phyloP scores from a whole-genome alignment of 2,113 vertebrate species.

The Myotis lucifugus region DNA sequence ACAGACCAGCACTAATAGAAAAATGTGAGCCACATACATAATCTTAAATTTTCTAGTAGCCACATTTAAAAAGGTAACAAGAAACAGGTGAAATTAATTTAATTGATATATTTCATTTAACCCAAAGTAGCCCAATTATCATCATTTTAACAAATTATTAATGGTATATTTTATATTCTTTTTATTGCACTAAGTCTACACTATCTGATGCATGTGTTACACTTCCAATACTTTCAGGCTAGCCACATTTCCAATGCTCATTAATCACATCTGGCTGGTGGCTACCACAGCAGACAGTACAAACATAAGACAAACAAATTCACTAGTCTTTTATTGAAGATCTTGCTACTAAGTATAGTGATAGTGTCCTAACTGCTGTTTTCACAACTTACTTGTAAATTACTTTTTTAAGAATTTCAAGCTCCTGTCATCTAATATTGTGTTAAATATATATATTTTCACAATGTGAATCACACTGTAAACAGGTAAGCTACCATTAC shows the following conservation, averaged over 20 bases:
- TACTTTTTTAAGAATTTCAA: conserved; percentile 46
- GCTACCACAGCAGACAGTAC: neutral
- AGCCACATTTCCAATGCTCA: neutral
- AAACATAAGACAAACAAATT: neutral
- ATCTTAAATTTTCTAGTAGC: neutral
- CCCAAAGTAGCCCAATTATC: neutral
- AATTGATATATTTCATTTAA: neutral
- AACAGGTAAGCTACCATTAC: conserved; percentile 58
- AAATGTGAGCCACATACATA: neutral
- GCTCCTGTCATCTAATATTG: conserved; percentile 8
- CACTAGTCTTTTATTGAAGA: neutral
- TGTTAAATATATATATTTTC: neutral
- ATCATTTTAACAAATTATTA: conserved; percentile 15
- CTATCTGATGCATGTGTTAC: neutral
- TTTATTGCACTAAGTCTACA: neutral
- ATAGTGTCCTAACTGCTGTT: neutral
- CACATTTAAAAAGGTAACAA: neutral
- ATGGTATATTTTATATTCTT: neutral
- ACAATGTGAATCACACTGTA: conserved; percentile 48
- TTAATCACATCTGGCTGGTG: neutral
- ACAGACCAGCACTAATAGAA: neutral
- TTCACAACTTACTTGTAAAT: conserved; percentile 24
- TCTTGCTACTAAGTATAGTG: neutral
- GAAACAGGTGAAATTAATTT: conserved; percentile 7
- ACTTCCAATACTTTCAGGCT: neutral